A percentile compares a stretch with the other conserved stretches of the same genome.
These are phyloP conservation scores for Lepeophtheirus salmonis DNA, from an alignment of 1,140 invertebrate genomes.

Conservation along the genomic window DNA sequence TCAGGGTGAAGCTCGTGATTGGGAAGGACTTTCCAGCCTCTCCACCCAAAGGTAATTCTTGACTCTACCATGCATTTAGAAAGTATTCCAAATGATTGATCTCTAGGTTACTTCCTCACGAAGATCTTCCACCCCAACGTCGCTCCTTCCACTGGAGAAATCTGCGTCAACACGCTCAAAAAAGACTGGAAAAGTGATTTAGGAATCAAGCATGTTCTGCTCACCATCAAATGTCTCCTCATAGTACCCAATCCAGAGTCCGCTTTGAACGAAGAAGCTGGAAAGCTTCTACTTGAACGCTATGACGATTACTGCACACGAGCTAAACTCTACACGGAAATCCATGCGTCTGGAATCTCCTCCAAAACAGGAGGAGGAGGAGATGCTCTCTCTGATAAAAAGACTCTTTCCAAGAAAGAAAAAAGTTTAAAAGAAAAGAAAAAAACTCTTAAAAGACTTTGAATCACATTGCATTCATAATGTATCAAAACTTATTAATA, in stretches of 20 bases:
- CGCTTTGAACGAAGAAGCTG: conserved; percentile 80
- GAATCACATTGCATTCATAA: no score
- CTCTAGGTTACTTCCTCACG: conserved; percentile 64
- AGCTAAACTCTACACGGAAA: conserved; percentile 84
- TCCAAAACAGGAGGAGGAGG: conserved; percentile 7
- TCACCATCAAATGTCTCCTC: conserved; percentile 27
- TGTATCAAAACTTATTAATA: no score
- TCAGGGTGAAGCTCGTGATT: conserved; percentile 70
- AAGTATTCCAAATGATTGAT: not conserved
- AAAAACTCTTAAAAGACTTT: conserved; percentile 10
- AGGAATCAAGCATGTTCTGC: conserved; percentile 82
- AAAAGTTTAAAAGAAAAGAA: conserved; percentile 8
- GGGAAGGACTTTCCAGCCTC: conserved; percentile 79
- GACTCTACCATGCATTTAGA: not conserved
- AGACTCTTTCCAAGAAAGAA: conserved; percentile 7
- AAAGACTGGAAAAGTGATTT: conserved; percentile 92
- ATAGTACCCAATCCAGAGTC: conserved; percentile 77
- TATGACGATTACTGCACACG: conserved; percentile 75
- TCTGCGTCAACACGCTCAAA: conserved; percentile 91
- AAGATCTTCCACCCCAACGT: conserved; percentile 98
- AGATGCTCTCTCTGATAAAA: conserved; percentile 1
- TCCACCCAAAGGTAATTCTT: conserved; percentile 52
- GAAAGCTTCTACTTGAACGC: conserved; percentile 67
- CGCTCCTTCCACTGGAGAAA: conserved; percentile 72
- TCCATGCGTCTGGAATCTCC: conserved; percentile 45